Percentiles rank a stretch among this genome's conserved stretches.
Evolutionary conservation across 1,140 invertebrate species (phyloP).

Genomic region (Aricia agestis): DNA sequence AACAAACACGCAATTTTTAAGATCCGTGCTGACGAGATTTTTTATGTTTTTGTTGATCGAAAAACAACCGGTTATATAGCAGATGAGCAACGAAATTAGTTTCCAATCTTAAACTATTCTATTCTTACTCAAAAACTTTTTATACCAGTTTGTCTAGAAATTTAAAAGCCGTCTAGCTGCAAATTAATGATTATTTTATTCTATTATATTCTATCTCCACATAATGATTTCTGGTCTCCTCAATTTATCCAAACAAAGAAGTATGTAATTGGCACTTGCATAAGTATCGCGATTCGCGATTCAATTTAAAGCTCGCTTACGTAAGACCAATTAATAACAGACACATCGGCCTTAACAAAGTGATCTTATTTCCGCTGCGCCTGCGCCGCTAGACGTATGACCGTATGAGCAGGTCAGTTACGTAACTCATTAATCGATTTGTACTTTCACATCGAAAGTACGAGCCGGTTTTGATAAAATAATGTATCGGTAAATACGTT

Average conservation of each 20-base stretch:
- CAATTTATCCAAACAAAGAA: background rate
- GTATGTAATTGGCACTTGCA: background rate
- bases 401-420: conserved; percentile 23
- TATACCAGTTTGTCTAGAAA: background rate
- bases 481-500: conserved; percentile 2
- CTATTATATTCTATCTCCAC: background rate
- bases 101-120: background rate
- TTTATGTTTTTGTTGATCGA: background rate
- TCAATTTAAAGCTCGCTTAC: background rate
- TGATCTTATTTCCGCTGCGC: background rate
- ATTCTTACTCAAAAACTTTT: background rate
- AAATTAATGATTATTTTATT: background rate
- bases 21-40: background rate
- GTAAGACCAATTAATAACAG: background rate
- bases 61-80: background rate
- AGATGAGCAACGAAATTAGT: background rate
- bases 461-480: conserved; percentile 10
- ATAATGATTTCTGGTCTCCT: background rate
- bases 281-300: background rate
- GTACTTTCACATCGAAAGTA: conserved; percentile 37
- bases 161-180: background rate
- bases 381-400: conserved; percentile 7
- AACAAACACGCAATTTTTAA: background rate
- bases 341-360: background rate
- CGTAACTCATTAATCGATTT: conserved; percentile 34